Evolutionary conservation across 2,888 invertebrate genomes (phyloP).

Genomic region (Plutella xylostella): DNA sequence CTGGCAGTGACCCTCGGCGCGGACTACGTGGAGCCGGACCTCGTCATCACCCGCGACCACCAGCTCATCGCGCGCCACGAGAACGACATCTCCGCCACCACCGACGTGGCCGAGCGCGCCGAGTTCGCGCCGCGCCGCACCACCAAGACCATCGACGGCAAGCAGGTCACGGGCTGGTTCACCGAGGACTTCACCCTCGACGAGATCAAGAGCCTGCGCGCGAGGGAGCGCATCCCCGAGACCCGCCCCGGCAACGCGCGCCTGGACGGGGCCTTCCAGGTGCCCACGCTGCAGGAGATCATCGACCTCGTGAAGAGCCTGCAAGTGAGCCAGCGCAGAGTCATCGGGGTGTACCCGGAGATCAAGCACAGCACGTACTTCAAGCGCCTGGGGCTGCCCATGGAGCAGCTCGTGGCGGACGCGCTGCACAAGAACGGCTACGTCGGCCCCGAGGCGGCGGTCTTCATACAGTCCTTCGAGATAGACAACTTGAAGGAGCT

Average conservation of each 20-base stretch:
- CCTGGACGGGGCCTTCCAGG: conserved; percentile 8
- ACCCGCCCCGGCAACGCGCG: conserved; percentile 11
- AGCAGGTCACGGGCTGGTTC: conserved; percentile 9
- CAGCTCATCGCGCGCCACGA: conserved; percentile 10
- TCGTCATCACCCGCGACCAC: conserved; percentile 11
- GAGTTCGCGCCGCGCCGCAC: conserved; percentile 7
- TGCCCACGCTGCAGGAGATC: conserved; percentile 11
- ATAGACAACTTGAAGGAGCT: conserved; percentile 8
- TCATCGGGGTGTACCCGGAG: conserved; percentile 13
- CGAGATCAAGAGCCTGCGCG: conserved; percentile 10
- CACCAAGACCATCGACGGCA: conserved; percentile 6
- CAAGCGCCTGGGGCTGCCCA: conserved; percentile 4
- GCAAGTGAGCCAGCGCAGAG: conserved; percentile 6
- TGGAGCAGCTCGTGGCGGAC: conserved; percentile 7
- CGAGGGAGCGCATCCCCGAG: conserved; percentile 7
- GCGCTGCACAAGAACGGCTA: conserved; percentile 9
- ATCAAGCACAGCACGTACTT: conserved; percentile 11
- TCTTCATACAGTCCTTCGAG: conserved; percentile 11
- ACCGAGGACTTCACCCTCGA: conserved; percentile 10
- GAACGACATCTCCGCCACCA: conserved; percentile 8
- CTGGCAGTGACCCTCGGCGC: conserved; percentile 13
- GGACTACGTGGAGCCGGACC: conserved; percentile 13
- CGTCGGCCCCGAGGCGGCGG: conserved; percentile 4
- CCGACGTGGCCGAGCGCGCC: conserved; percentile 7
- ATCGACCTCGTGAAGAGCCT: conserved; percentile 10